Conservation (phyloP, 2,113 vertebrate species). For the Sminthopsis crassicaudata region DNA sequence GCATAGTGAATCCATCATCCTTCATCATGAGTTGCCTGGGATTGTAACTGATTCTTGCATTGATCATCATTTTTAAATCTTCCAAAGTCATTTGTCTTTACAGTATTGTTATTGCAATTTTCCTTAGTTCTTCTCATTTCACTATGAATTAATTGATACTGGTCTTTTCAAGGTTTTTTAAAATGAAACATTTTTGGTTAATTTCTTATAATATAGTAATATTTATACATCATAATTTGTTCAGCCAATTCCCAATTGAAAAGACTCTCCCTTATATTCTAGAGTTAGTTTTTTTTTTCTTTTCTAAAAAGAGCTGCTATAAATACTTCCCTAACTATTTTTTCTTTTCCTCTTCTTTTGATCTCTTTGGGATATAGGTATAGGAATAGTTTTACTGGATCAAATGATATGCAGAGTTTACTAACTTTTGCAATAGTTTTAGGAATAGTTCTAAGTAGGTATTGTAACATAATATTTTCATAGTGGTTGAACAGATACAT, state of each 20-base stretch:
- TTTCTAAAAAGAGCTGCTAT: background rate
- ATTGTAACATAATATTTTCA: slow-evolving; percentile 5
- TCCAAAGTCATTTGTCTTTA: background rate
- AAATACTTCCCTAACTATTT: background rate
- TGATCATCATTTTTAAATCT: background rate
- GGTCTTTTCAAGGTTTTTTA: background rate
- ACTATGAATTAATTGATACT: background rate
- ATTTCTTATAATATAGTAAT: background rate
- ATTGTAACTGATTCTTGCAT: background rate
- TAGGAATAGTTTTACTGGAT: background rate
- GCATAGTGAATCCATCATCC: background rate
- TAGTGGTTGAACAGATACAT: slow-evolving; percentile 8
- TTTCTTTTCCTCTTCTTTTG: background rate
- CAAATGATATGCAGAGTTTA: background rate
- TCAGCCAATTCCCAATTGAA: background rate
- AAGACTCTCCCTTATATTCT: background rate
- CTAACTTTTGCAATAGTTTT: background rate
- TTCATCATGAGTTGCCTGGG: background rate
- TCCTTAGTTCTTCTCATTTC: background rate
- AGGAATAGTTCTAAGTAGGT: background rate
- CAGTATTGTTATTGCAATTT: background rate
- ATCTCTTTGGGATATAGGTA: background rate
- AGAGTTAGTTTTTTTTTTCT: background rate
- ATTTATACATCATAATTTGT: background rate
- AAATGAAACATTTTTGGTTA: background rate